Evolutionary conservation across 1,140 invertebrate species (phyloP).

Genomic region (Neelides sp.): DNA sequence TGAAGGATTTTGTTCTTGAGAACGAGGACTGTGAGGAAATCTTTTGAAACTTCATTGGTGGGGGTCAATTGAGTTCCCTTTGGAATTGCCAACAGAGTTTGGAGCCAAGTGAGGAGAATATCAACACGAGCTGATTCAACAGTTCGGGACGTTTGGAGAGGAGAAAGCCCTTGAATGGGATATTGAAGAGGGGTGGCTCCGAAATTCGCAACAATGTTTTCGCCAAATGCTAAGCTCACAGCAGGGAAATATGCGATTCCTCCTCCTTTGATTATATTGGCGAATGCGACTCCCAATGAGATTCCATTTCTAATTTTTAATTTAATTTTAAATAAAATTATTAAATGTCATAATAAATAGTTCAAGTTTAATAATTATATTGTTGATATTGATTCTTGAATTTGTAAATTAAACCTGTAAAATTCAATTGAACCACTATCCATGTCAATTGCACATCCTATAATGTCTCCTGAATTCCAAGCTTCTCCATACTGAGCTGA

Average conservation of each 20-base stretch:
- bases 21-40: conserved; percentile 27
- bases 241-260: conserved; percentile 58
- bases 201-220: conserved; percentile 67
- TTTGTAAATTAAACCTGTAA: conserved; percentile 36
- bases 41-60: not conserved
- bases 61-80: not conserved
- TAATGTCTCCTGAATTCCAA: conserved; percentile 69
- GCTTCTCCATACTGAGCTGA: conserved; percentile 65
- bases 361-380: not conserved
- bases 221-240: conserved; percentile 44
- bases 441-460: conserved; percentile 62
- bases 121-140: conserved; percentile 43
- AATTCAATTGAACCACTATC: conserved; percentile 47
- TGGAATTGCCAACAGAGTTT: conserved; percentile 32
- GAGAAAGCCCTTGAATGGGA: conserved; percentile 52
- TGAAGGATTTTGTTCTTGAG: conserved; percentile 21
- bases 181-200: conserved; percentile 57
- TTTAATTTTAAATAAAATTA: conserved; percentile 24
- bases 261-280: conserved; percentile 51
- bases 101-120: conserved; percentile 46
- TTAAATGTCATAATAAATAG: too few relatives aligned
- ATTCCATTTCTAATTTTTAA: conserved; percentile 62
- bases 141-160: conserved; percentile 50
- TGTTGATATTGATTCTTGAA: not conserved
- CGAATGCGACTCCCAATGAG: conserved; percentile 58